phyloP scores from a whole-genome alignment of 2,888 invertebrate genomes.

The Synanthedon myopaeformis region DNA sequence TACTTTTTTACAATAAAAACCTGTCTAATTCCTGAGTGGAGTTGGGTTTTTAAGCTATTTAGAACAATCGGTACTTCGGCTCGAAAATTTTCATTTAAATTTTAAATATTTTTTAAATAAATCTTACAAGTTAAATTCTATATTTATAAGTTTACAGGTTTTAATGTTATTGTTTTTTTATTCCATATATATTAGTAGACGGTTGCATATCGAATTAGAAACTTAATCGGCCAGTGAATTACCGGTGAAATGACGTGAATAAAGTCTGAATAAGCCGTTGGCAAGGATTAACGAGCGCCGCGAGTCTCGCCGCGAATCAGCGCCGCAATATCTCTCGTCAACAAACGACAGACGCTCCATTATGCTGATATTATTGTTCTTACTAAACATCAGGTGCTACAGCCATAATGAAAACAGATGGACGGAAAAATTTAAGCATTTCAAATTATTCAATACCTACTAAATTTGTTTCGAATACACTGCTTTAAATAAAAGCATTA shows the following conservation, averaged over 20 bases:
- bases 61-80: no score
- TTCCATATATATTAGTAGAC: neutral
- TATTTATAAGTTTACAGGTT: no score
- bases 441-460: no score
- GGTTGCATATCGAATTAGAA: neutral
- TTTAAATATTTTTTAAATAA: no score
- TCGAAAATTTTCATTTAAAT: no score
- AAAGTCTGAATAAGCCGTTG: conserved; percentile 49
- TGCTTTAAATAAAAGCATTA: neutral
- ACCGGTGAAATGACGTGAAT: conserved; percentile 48
- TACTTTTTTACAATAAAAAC: no score
- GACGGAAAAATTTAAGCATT: neutral
- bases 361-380: conserved; percentile 23
- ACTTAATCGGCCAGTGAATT: conserved; percentile 42
- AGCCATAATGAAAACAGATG: conserved; percentile 7
- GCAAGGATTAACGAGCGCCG: conserved; percentile 47
- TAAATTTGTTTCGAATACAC: neutral
- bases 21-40: no score
- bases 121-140: no score
- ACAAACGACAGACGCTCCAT: conserved; percentile 13
- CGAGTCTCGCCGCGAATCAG: conserved; percentile 24
- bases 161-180: no score
- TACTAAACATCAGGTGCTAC: conserved; percentile 13
- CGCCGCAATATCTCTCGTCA: conserved; percentile 4
- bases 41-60: no score